Evolutionary conservation across 2,113 vertebrate genomes (phyloP).

Genomic region (Prinia subflava): DNA sequence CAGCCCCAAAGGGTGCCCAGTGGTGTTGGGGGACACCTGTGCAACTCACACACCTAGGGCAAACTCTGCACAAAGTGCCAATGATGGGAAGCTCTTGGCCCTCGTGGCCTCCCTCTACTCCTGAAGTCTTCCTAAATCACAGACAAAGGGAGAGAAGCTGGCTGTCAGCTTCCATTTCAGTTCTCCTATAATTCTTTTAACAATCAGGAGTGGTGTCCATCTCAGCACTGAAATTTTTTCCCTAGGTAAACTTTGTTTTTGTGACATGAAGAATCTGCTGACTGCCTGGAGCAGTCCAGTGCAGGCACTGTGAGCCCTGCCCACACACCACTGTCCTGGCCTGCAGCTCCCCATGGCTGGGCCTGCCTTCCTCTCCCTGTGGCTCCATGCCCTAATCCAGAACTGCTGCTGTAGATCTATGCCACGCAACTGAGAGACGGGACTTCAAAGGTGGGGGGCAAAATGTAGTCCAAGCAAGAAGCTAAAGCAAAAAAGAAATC

Average conservation of each 20-base stretch:
- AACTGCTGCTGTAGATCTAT: neutral
- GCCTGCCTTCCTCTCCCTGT: neutral
- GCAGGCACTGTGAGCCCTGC: neutral
- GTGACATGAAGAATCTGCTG: neutral
- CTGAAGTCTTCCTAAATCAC: neutral
- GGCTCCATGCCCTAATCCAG: neutral
- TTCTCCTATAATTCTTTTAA: neutral
- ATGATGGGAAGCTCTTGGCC: neutral
- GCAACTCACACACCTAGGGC: neutral
- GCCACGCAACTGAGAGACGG: neutral
- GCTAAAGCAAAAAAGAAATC: neutral
- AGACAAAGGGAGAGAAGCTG: neutral
- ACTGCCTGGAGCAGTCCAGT: neutral
- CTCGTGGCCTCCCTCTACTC: neutral
- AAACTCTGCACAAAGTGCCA: neutral
- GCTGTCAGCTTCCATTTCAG: neutral
- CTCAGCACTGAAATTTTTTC: neutral
- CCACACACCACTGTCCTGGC: neutral
- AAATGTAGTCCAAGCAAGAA: neutral
- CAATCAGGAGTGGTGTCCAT: neutral
- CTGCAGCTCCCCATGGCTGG: neutral
- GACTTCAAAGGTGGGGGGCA: neutral
- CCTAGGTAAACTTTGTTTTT: neutral
- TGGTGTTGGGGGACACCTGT: neutral
- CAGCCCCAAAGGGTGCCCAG: neutral